Base-by-base conservation (phyloP, 1,140 invertebrate genomes). In the Aphis gossypii region DNA sequence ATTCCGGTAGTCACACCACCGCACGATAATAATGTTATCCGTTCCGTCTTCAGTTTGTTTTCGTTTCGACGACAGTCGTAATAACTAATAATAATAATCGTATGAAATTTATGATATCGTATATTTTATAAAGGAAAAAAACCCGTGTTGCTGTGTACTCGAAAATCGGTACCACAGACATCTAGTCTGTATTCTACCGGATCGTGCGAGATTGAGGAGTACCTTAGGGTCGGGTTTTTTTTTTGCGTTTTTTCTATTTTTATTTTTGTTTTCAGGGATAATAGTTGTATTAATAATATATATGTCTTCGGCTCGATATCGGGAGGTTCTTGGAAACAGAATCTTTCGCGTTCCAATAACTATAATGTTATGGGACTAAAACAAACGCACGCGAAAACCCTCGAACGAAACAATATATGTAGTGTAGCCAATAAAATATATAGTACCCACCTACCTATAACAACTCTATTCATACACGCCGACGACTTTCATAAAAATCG, bases 271-370 rank as follows among this genome's bases (percentile, higher is more conserved):
- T 83, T 23, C n/a, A 23, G 76, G 76, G 35, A 83, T 83, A 83
- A 83, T 38, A 38, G 35, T 83, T 38, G 5, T 83, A 83, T 83
- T 38, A 83, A 38, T 76, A 76, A 76, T 76, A 76, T 38, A 38
- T 7, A 83, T 38, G 76, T 38, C 35, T 84, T 84, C 38, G 38
- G 35, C 84, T 87, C 41, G 84, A 87, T 87, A 87, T 87, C 84
- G 25, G 14, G 44, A 84, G 83, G 83, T 84, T 41, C 83, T 84
- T 30, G 44, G 14, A 46, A 46, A 87, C 14, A 20, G 84, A 87
- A 87, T 87, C 41, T 20, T 46, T 87, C 44, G 8, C 84, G 30
- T 87, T n/a, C 30, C 84, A 46, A 46, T 86, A 41, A 84, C 83
- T 44, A 18, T 38, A 38, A 38, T n/a, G 30, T 68, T 68, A 38